phyloP scores from a whole-genome alignment of 2,888 invertebrate species.

The Helleia helle region DNA sequence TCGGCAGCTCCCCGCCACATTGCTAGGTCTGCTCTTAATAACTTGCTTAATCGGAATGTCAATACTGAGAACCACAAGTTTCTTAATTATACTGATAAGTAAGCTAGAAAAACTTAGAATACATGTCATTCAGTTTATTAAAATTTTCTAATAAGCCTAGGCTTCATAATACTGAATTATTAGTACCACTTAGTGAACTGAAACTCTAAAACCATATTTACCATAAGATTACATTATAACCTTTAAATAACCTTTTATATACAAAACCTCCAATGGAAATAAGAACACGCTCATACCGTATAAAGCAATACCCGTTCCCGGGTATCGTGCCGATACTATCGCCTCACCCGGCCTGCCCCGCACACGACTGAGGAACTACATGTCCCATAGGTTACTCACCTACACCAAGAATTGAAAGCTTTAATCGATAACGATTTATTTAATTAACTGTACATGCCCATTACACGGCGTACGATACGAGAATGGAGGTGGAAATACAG shows the following conservation, averaged over 20 bases:
- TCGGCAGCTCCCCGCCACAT: no score
- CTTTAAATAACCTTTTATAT: constrained; percentile 1
- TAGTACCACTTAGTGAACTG: no score
- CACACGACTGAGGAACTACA: constrained; percentile 29
- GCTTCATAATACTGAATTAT: no score
- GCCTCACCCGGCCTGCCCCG: constrained; percentile 51
- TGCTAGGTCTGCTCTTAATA: no score
- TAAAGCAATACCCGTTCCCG: constrained; percentile 24
- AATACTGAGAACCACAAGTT: no score
- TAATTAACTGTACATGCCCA: constrained; percentile 27
- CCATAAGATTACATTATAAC: no score
- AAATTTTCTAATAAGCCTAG: no score
- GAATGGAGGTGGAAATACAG: not conserved
- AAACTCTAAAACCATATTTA: no score
- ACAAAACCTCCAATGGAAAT: constrained; percentile 11
- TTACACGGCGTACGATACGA: constrained; percentile 19
- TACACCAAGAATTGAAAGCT: constrained; percentile 19
- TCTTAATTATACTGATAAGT: no score
- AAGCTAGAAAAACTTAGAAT: no score
- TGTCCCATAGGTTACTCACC: constrained; percentile 27
- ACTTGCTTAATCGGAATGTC: no score
- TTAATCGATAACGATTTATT: constrained; percentile 28
- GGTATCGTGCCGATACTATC: constrained; percentile 45
- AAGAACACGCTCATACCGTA: constrained; percentile 17
- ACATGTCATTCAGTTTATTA: no score